A percentile compares a stretch with the other conserved stretches of the same genome.
Conservation (phyloP, 1,140 invertebrate genomes). For the Heliconius hewitsoni region DNA sequence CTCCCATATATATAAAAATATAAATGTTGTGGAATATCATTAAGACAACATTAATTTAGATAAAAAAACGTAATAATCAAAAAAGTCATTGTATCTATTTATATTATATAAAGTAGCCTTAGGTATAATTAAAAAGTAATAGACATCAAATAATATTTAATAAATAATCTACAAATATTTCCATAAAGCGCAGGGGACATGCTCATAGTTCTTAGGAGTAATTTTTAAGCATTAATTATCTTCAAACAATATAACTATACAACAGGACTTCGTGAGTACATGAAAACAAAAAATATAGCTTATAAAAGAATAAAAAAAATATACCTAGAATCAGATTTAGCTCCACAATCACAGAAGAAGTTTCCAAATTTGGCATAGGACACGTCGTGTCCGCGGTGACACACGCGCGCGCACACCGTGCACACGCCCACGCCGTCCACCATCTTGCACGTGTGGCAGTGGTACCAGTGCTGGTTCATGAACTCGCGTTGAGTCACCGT, state of each 20-base stretch:
- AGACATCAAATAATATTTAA: no score
- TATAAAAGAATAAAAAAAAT: neutral
- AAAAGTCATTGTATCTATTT: no score
- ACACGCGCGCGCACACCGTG: slow-evolving; percentile 97
- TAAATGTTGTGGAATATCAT: neutral
- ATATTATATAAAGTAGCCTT: no score
- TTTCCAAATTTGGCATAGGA: slow-evolving; percentile 99
- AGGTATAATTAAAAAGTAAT: no score
- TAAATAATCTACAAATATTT: no score
- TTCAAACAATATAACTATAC: no score
- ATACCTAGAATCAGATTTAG: slow-evolving; percentile 90
- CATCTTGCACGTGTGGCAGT: slow-evolving; percentile 99
- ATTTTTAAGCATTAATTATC: no score
- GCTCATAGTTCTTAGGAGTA: no score
- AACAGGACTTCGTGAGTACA: no score
- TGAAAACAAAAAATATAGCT: neutral
- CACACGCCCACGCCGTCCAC: slow-evolving; percentile 98
- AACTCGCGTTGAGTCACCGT: slow-evolving; percentile 98
- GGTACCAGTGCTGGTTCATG: slow-evolving; percentile 99
- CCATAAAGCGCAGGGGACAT: no score
- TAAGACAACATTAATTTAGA: neutral
- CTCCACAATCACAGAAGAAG: slow-evolving; percentile 99
- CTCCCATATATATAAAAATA: no score
- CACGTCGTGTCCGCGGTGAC: slow-evolving; percentile 97
- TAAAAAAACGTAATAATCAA: no score